Percentiles rank a stretch among this genome's conserved stretches.
These are phyloP conservation scores for Peromyscus polionotus DNA, from an alignment of 2,113 vertebrate species.

Conservation along the genomic window DNA sequence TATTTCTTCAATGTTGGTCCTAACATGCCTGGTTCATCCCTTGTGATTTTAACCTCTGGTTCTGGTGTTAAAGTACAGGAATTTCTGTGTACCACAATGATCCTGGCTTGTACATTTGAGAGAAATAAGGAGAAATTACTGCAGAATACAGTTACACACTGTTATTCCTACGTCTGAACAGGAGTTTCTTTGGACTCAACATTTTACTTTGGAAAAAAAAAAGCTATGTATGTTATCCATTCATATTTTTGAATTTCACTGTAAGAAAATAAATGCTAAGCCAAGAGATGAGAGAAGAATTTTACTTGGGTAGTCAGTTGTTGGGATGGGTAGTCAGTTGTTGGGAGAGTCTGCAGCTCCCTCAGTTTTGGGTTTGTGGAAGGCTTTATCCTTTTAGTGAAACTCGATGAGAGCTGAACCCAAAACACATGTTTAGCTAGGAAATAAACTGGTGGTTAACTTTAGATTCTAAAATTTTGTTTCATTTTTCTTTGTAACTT, in stretches of 20 bases:
- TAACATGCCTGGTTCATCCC: constrained; percentile 57
- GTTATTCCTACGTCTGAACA: constrained; percentile 52
- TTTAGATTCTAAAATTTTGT: constrained; percentile 33
- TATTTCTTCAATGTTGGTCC: constrained; percentile 47
- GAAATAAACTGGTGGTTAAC: constrained; percentile 6
- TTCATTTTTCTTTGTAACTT: constrained; percentile 63
- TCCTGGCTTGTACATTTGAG: constrained; percentile 60
- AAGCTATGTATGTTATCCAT: neutral
- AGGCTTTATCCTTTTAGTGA: constrained; percentile 44
- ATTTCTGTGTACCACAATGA: constrained; percentile 52
- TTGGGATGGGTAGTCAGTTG: constrained; percentile 31
- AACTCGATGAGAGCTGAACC: constrained; percentile 8
- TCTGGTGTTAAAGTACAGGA: constrained; percentile 71
- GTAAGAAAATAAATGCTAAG: constrained; percentile 43
- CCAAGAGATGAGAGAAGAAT: constrained; percentile 33
- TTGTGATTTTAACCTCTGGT: constrained; percentile 69
- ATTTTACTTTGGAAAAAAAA: constrained; percentile 61
- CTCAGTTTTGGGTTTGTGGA: neutral
- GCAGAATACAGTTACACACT: constrained; percentile 56
- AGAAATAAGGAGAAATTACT: constrained; percentile 55
- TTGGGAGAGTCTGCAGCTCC: neutral
- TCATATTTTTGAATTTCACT: constrained; percentile 54
- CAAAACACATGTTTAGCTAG: constrained; percentile 59
- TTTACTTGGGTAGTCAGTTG: constrained; percentile 61
- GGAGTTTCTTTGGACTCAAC: constrained; percentile 32